phyloP scores from a whole-genome alignment of 2,888 invertebrate genomes.

The Limnephilus rhombicus region DNA sequence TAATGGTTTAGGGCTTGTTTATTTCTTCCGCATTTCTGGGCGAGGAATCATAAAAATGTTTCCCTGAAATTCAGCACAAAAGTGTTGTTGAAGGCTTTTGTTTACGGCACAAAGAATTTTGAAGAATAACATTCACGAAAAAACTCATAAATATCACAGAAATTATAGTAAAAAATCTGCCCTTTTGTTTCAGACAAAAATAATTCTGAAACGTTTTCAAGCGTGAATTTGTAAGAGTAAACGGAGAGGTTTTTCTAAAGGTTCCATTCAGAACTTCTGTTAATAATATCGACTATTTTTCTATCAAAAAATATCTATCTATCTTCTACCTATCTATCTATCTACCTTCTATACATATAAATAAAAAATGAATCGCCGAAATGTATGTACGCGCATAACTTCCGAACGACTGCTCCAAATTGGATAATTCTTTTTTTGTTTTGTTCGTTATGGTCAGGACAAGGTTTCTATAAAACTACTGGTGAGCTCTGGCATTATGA shows the following conservation, averaged over 20 bases:
- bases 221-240: not conserved
- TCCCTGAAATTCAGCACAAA: not conserved
- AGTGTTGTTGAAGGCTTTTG: not conserved
- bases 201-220: not conserved
- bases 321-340: no score
- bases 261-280: not conserved
- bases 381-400: no score
- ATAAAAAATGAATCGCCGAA: no score
- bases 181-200: not conserved
- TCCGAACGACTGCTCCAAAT: no score
- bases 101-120: not conserved
- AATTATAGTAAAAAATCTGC: constrained; percentile 2
- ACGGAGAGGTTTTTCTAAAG: not conserved
- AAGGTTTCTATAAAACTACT: no score
- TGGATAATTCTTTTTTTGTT: no score
- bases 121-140: not conserved
- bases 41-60: not conserved
- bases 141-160: not conserved
- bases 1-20: not conserved
- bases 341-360: no score
- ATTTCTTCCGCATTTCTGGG: not conserved
- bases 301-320: no score
- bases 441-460: no score
- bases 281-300: not conserved
- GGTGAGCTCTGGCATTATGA: no score